A percentile compares a stretch with the other conserved stretches of the same genome.
phyloP scores from a whole-genome alignment of 2,888 invertebrate genomes.

The Nomada ruficornis region DNA sequence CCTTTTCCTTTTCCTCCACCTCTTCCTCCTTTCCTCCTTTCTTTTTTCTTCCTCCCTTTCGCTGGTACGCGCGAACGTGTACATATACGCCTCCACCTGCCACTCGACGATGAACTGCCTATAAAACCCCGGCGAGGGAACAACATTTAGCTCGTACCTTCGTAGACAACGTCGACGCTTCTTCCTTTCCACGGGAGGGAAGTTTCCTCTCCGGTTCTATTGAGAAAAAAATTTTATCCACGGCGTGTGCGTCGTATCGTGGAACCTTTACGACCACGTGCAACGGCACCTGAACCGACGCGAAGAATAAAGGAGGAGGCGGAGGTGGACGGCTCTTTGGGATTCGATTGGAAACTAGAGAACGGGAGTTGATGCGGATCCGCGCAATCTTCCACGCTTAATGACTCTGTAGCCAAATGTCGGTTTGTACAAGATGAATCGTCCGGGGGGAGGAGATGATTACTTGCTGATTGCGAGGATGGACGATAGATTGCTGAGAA shows the following conservation, averaged over 20 bases:
- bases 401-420: slow-evolving; percentile 16
- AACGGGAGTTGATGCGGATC: not conserved
- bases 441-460: not conserved
- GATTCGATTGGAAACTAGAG: not conserved
- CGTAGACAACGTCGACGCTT: slow-evolving; percentile 64
- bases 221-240: slow-evolving; percentile 11
- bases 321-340: not conserved
- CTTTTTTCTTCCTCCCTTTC: slow-evolving; percentile 27
- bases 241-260: not conserved
- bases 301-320: not conserved
- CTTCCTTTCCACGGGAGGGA: slow-evolving; percentile 30
- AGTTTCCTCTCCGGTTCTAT: not conserved
- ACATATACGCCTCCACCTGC: slow-evolving; percentile 77
- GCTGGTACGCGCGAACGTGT: slow-evolving; percentile 43
- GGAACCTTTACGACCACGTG: slow-evolving; percentile 17
- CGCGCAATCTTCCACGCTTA: not conserved
- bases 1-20: slow-evolving; percentile 43
- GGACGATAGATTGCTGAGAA: not conserved
- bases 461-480: not conserved
- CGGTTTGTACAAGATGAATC: slow-evolving; percentile 16
- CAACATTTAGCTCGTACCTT: slow-evolving; percentile 73
- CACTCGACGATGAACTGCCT: slow-evolving; percentile 71
- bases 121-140: slow-evolving; percentile 74
- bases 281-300: slow-evolving; percentile 12
- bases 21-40: slow-evolving; percentile 12